Evolutionary conservation across 2,797 vertebrate species (phyloP).

Genomic region (Anas bernieri): DNA sequence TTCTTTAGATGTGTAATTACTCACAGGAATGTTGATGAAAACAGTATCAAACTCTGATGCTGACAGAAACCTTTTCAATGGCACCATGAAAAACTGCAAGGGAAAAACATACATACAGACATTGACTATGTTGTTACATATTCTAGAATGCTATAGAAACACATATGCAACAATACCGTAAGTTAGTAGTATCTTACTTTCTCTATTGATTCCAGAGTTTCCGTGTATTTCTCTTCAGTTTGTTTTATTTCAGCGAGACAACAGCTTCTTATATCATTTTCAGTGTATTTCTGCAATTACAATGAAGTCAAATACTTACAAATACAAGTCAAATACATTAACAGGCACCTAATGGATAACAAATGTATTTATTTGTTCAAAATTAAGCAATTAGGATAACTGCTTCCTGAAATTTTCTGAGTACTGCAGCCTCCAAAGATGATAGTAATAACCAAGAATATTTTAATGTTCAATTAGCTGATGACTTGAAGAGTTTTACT

Average conservation of each 20-base stretch:
- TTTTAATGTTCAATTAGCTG: conserved; percentile 32
- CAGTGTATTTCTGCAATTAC: conserved; percentile 87
- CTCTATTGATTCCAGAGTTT: conserved; percentile 96
- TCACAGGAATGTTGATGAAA: conserved; percentile 97
- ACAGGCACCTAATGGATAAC: conserved; percentile 10
- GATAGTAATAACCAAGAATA: not conserved
- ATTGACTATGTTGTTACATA: not conserved
- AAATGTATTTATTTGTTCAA: conserved; percentile 3
- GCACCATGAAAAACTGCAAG: conserved; percentile 92
- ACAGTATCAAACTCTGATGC: conserved; percentile 87
- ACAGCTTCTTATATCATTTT: conserved; percentile 94
- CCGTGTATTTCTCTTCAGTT: conserved; percentile 97
- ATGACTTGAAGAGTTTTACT: not conserved
- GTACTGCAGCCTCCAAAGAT: conserved; percentile 16
- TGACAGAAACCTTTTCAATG: conserved; percentile 90
- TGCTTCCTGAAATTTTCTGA: conserved; percentile 37
- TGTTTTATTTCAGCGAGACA: conserved; percentile 96
- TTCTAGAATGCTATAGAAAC: not conserved
- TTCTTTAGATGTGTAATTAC: conserved; percentile 53
- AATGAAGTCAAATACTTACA: conserved; percentile 32
- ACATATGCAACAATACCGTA: not conserved
- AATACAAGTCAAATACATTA: not conserved
- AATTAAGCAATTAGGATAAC: conserved; percentile 24
- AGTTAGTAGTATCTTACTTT: conserved; percentile 81
- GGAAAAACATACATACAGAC: not conserved